Percentiles rank a stretch among this genome's conserved stretches.
These are phyloP conservation scores for Orthonevra nobilis DNA, from an alignment of 2,888 invertebrate genomes.

Conservation along the genomic window DNA sequence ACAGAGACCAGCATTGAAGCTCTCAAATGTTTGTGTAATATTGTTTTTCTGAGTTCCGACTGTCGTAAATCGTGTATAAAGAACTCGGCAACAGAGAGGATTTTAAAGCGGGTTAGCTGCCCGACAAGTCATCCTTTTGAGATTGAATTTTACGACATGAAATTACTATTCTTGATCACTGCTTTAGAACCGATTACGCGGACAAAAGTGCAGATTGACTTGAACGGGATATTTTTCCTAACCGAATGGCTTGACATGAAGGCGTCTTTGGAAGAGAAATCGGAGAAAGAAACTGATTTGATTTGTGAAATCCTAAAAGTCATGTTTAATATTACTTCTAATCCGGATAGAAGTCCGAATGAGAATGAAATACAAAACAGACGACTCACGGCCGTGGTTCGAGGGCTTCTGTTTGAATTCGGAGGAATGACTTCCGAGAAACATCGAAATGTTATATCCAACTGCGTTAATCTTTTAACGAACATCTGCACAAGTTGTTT, in stretches of 20 bases:
- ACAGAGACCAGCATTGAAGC: slow-evolving; percentile 87
- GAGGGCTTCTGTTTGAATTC: slow-evolving; percentile 84
- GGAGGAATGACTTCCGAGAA: slow-evolving; percentile 79
- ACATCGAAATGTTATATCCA: slow-evolving; percentile 83
- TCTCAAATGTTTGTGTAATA: slow-evolving; percentile 93
- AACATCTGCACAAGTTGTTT: slow-evolving; percentile 89
- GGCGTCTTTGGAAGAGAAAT: slow-evolving; percentile 79
- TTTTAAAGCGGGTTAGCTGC: slow-evolving; percentile 86
- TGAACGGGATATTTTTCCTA: slow-evolving; percentile 86
- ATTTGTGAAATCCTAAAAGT: slow-evolving; percentile 88
- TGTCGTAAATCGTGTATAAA: slow-evolving; percentile 83
- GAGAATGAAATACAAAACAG: slow-evolving; percentile 87
- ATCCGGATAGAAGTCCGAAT: slow-evolving; percentile 81
- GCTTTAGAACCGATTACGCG: slow-evolving; percentile 88
- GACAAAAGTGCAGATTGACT: slow-evolving; percentile 84
- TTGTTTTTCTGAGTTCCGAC: slow-evolving; percentile 88
- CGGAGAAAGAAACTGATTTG: slow-evolving; percentile 84
- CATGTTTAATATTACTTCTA: slow-evolving; percentile 87
- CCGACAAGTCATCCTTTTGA: slow-evolving; percentile 74
- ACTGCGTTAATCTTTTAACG: slow-evolving; percentile 91
- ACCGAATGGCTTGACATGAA: slow-evolving; percentile 85
- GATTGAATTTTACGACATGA: slow-evolving; percentile 92
- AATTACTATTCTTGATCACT: slow-evolving; percentile 92
- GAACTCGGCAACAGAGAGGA: slow-evolving; percentile 85
- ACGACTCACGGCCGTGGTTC: slow-evolving; percentile 86